Conservation (phyloP, 2,113 vertebrate species). For the Pavo muticus region DNA sequence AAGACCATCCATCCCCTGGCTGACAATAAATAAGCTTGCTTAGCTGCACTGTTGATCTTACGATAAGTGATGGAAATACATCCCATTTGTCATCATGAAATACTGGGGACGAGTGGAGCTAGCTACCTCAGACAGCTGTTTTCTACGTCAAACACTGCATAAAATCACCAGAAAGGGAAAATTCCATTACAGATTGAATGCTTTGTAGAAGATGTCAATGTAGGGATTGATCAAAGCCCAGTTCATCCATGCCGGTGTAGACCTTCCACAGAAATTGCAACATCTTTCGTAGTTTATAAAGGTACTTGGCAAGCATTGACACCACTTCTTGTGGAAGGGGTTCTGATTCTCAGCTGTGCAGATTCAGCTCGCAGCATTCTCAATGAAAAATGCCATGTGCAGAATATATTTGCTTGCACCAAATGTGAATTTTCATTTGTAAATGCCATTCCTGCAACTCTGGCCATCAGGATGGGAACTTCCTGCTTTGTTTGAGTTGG, state of each 20-base stretch:
- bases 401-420: background rate
- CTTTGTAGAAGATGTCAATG: background rate
- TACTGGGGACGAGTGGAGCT: background rate
- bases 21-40: constrained; percentile 65
- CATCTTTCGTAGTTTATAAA: background rate
- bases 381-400: fast-evolving
- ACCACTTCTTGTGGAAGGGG: fast-evolving
- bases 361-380: background rate
- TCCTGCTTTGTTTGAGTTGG: constrained; percentile 43
- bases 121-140: constrained; percentile 32
- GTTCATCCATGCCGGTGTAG: background rate
- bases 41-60: constrained; percentile 49
- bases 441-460: constrained; percentile 8
- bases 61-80: constrained; percentile 49
- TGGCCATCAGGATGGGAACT: background rate
- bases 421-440: background rate
- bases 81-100: constrained; percentile 55
- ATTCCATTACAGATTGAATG: background rate
- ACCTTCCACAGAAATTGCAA: background rate
- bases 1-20: constrained; percentile 16
- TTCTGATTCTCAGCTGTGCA: background rate
- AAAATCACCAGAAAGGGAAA: constrained; percentile 5
- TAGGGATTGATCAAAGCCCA: background rate
- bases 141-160: background rate
- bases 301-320: background rate